Percentiles rank a stretch among this genome's conserved stretches.
Evolutionary conservation across 1,140 invertebrate genomes (phyloP).

Genomic region (Solen grandis): DNA sequence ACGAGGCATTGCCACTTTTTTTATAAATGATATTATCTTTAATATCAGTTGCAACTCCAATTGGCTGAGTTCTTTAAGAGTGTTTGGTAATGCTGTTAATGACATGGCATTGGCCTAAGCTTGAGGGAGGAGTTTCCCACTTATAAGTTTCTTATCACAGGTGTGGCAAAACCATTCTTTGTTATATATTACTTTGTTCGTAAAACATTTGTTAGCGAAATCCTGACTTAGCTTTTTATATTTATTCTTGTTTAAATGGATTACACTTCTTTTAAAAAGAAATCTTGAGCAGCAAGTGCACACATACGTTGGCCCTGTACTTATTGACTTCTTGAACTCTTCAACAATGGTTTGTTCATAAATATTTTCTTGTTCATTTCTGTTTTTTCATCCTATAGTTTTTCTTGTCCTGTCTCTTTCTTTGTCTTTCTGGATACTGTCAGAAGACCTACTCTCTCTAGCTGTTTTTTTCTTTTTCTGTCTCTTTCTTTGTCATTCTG

Average conservation of each 20-base stretch:
- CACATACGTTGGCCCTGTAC: background rate
- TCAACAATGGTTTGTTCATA: constrained; percentile 4
- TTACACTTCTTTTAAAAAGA: constrained; percentile 14
- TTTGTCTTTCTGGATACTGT: constrained; percentile 4
- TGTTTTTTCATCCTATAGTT: constrained; percentile 1
- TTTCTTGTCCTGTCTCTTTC: background rate
- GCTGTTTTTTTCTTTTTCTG: background rate
- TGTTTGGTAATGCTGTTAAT: constrained; percentile 8
- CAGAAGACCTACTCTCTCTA: background rate
- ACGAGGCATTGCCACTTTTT: constrained; percentile 30
- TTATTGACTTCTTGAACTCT: constrained; percentile 2
- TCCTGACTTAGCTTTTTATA: constrained; percentile 3
- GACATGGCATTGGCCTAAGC: constrained; percentile 12
- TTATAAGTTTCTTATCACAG: constrained; percentile 18
- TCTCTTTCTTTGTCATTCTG: background rate
- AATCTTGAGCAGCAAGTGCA: constrained; percentile 18
- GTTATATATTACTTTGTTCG: background rate
- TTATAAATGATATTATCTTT: constrained; percentile 33
- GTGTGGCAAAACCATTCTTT: constrained; percentile 38
- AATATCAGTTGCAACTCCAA: constrained; percentile 16
- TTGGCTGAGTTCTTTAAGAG: background rate
- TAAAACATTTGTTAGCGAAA: background rate
- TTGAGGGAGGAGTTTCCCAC: constrained; percentile 29
- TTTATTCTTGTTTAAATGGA: constrained; percentile 5
- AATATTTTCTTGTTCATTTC: background rate